Base-by-base conservation (phyloP, 2,797 vertebrate species). In the Centroberyx gerrardi region DNA sequence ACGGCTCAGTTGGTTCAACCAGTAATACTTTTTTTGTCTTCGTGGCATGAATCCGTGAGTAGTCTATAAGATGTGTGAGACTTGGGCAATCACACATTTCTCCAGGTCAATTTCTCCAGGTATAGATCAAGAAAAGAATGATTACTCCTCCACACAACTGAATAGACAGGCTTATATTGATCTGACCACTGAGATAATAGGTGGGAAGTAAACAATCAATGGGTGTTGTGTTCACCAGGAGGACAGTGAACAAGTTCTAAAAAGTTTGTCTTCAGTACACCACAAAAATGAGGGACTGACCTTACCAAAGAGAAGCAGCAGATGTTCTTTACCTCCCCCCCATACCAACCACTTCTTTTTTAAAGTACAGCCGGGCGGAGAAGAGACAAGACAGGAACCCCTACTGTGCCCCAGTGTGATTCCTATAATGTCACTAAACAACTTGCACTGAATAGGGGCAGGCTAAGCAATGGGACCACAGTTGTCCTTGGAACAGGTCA, bases 401-500 rank as follows among this genome's bases (percentile, higher is more conserved):
- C 68, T 17, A n/a, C 61, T 52, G 64, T 48, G 28, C 49, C 14
- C n/a, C 48, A 13, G 27, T 15, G n/a, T 51, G 15, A n/a, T 18
- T 51, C n/a, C n/a, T 44, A 28, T 69, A 56, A 76, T 62, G 70
- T 48, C 51, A 33, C 29, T 33, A 31, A 18, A 28, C 31, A 53
- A 8, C 14, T 7, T 52, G 52, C 18, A 12, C 40, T 53, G n/a
- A 28, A 36, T 53, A 54, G 42, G 29, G 44, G 28, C 56, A 52
- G 12, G 42, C 72, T 18, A 48, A 61, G 67, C 66, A 31, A 68
- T 27, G 18, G 62, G 13, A 55, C 64, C 15, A 1, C 55, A 56
- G 78, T 72, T 84, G 85, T 71, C 86, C 88, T 87, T 88, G 81
- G 60, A 86, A 40, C 70, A 60, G 78, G 78, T 89, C 60, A 1